These are phyloP conservation scores for Agelastica alni DNA, from an alignment of 2,888 invertebrate genomes.

Conservation along the genomic window DNA sequence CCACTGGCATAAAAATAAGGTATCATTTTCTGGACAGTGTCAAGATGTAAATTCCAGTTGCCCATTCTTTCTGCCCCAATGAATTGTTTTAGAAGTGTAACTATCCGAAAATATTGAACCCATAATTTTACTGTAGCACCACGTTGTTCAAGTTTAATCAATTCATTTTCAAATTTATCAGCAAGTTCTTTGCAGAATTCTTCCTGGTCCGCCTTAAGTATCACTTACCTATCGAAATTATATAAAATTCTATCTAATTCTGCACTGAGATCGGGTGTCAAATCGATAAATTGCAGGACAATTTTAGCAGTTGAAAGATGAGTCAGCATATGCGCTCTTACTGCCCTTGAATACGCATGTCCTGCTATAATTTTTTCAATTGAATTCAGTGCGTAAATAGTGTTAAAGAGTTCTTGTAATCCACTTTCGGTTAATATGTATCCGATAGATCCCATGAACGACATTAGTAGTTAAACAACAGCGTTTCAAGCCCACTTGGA, in stretches of 20 bases:
- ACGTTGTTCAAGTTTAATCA: neutral
- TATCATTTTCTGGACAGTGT: constrained; percentile 17
- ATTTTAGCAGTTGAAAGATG: too few relatives aligned
- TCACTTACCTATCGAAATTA: neutral
- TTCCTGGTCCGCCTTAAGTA: too few relatives aligned
- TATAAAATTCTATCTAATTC: neutral
- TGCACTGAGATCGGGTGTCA: neutral
- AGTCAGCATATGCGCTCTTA: neutral
- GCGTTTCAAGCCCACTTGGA: too few relatives aligned
- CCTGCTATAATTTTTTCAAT: neutral
- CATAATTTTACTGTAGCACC: constrained; percentile 31
- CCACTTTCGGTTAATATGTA: neutral
- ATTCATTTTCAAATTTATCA: neutral
- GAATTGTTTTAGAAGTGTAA: constrained; percentile 40
- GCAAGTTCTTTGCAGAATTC: too few relatives aligned
- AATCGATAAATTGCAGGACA: too few relatives aligned
- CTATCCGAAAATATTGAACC: constrained; percentile 42
- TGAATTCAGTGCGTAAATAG: neutral
- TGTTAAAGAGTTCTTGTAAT: neutral
- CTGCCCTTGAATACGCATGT: neutral
- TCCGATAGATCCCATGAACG: neutral
- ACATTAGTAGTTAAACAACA: too few relatives aligned
- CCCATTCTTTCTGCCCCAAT: constrained; percentile 43
- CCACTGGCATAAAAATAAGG: constrained; percentile 28
- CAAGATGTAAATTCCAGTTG: constrained; percentile 38